Percentiles rank a stretch among this genome's conserved stretches.
Evolutionary conservation across 2,888 invertebrate genomes (phyloP).

Genomic region (Ectemnius lituratus): DNA sequence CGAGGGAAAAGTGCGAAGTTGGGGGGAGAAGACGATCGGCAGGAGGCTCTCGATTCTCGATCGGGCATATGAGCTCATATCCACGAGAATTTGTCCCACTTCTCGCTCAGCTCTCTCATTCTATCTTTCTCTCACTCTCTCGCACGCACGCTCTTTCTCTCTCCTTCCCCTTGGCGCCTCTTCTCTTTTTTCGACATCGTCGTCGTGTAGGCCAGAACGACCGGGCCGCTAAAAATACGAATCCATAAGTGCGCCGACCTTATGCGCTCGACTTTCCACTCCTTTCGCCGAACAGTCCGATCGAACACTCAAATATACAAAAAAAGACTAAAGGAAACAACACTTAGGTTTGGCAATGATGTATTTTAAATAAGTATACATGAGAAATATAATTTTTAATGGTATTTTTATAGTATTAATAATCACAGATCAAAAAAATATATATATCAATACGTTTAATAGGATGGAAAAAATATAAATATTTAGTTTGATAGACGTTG

Average conservation of each 20-base stretch:
- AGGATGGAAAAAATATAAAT: no score
- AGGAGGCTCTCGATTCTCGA: slow-evolving; percentile 7
- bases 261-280: slow-evolving; percentile 15
- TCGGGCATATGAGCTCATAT: slow-evolving; percentile 65
- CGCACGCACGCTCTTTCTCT: no score
- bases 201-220: slow-evolving; percentile 26
- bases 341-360: no score
- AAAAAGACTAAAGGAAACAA: no score
- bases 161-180: slow-evolving; percentile 9
- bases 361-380: no score
- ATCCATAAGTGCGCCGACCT: slow-evolving; percentile 43
- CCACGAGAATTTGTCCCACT: slow-evolving; percentile 71
- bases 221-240: slow-evolving; percentile 60
- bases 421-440: no score
- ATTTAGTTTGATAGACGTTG: no score
- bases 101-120: slow-evolving; percentile 36
- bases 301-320: no score
- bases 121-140: background rate
- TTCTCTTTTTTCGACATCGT: slow-evolving; percentile 31
- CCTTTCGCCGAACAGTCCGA: slow-evolving; percentile 13
- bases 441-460: no score
- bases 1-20: background rate
- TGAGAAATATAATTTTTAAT: no score
- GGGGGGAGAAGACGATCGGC: background rate
- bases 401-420: no score